Evolutionary conservation across 2,113 vertebrate genomes (phyloP), one percentile per base, ranked within the genome.

Genomic region (Collichthys lucidus): DNA sequence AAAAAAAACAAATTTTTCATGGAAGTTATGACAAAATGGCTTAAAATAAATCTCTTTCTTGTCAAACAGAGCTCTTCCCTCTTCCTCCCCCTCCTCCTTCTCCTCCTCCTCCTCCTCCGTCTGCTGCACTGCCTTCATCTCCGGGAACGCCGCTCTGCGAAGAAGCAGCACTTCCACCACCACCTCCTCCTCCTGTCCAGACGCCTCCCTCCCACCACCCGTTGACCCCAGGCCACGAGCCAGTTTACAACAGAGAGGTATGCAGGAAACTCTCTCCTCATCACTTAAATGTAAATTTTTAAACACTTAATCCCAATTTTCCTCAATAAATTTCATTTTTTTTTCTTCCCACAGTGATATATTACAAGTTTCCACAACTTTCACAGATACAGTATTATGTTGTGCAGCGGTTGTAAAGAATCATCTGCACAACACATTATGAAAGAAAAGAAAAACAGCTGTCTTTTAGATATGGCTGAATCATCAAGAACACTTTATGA

Each of bases 161-260:
- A 0, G 95, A 93, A 0, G 76, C 93, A 22, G 72, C 81, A 5
- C 8, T 90, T 26, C 0, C 91, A 44, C 83, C 88, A 20, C 87
- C 91, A 44, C 83, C 88, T 19, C 87, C 84, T 61, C 88, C 86
- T 64, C 78, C 90, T 77, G 80, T 53, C 31, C 65, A 82, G 19
- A 82, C 61, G 1, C 74, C 69, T 61, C 67, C 56, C 63, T 82
- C 57, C 82, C 61, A 46, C 82, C 61, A 46, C 16, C 59, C 77
- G 69, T 42, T 75, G 78, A 86, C 81, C 74, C 50, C 63, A 67
- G 68, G 74, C 82, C 82, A 82, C 71, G 79, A 80, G 67, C 55
- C 75, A 53, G 2, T 59, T 86, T 64, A 77, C 77, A 62, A 82
- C 82, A 78, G 64, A 88, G 74, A 90, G 87, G 89, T 92, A 91